Conservation (phyloP, 2,797 vertebrate genomes). For the Triplophysa bombifrons region DNA sequence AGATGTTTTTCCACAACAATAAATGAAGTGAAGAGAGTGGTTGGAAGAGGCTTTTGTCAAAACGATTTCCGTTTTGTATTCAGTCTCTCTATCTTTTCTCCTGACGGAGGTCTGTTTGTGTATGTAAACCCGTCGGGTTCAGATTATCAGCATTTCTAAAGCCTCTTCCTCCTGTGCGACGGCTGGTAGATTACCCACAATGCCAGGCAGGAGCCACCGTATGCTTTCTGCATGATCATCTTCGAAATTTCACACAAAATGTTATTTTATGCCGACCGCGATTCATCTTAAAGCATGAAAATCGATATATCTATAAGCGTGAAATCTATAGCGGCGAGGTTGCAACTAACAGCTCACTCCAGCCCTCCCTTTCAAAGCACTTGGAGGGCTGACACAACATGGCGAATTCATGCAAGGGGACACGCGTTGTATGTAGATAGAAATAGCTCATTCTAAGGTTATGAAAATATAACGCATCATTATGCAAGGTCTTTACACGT, state of each 20-base stretch:
- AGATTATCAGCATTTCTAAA: slow-evolving; percentile 36
- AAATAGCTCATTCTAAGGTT: too few relatives aligned
- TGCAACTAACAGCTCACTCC: too few relatives aligned
- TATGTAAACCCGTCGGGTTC: neutral
- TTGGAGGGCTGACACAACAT: too few relatives aligned
- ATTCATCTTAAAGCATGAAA: neutral
- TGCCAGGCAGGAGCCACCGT: slow-evolving; percentile 19
- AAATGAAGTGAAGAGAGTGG: slow-evolving; percentile 4
- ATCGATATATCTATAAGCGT: too few relatives aligned
- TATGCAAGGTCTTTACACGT: too few relatives aligned
- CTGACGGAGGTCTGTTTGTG: neutral
- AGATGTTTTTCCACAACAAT: slow-evolving; percentile 53
- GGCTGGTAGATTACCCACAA: slow-evolving; percentile 25
- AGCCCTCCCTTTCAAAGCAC: too few relatives aligned
- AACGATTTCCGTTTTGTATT: neutral
- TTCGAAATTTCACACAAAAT: neutral
- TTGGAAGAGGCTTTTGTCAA: slow-evolving; percentile 10
- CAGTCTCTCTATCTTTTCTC: neutral
- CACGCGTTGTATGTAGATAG: too few relatives aligned
- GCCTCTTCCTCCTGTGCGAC: slow-evolving; percentile 16
- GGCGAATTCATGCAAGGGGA: too few relatives aligned
- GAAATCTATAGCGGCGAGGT: too few relatives aligned
- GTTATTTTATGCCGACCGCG: neutral
- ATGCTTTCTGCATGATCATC: slow-evolving; percentile 14
- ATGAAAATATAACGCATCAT: too few relatives aligned